Base-by-base conservation (phyloP, 2,888 invertebrate species). In the Acanthacorydalis orientalis region DNA sequence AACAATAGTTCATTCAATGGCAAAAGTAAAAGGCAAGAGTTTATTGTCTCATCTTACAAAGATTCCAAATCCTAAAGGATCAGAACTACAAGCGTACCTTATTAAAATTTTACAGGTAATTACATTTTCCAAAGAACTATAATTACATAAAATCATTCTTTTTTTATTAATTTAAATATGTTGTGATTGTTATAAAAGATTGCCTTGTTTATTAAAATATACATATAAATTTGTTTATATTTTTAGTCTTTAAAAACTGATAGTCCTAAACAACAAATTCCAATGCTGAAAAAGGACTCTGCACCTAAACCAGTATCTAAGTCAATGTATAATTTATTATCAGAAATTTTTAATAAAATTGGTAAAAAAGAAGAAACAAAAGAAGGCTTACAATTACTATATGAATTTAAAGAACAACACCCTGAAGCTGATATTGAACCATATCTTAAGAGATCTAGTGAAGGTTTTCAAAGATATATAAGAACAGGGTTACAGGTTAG, bases 1-100 rank as follows among this genome's bases (percentile, higher is more conserved):
- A 69, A 96, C 96, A 0, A 77, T 96, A 53, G 75, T 96, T 47
- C 92, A 95, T 64, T 83, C 89, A 47, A 79, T 92, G 72, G 87
- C 88, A 49, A 88, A 89, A 67, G 78, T 85, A 54, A 87, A 89
- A 63, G 92, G 92, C 4, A 77, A 79, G 48, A 77, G 81, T 46
- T 83, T 91, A 54, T 75, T 88, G 55, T 77, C 78, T 57, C 83
- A 91, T 62, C 71, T 87, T 46, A 78, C 79, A 16, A 81, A 78
- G 60, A 82, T 86, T 64, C 80, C 81, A 1, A 79, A 83, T 54
- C 77, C 80, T 50, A 82, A 80, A 54, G 83, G 85, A 56, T 86
- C 92, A 0, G 95, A 95, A 63, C 69, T 95, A 39, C 84, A 87
- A 59, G 74, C 80, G 1, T 95, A 93, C 62, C 72, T 95, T 50